phyloP scores from a whole-genome alignment of 2,888 invertebrate genomes.

The Eurytoma adleriae region DNA sequence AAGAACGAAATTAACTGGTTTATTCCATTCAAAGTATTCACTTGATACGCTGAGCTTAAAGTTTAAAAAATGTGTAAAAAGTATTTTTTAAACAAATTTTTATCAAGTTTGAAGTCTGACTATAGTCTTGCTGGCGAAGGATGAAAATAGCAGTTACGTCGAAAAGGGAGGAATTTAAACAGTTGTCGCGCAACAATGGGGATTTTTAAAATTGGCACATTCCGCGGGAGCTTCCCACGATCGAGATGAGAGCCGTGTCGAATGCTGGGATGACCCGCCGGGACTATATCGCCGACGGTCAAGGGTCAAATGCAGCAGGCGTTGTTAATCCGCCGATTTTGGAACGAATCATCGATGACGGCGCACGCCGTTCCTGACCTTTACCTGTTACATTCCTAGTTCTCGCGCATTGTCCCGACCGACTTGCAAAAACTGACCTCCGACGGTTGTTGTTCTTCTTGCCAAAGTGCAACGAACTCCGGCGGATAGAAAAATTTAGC shows the following conservation, averaged over 20 bases:
- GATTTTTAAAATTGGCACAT: background rate
- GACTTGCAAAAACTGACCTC: slow-evolving; percentile 6
- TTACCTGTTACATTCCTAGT: slow-evolving; percentile 31
- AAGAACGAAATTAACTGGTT: too few relatives aligned
- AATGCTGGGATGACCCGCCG: slow-evolving; percentile 29
- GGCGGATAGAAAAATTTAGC: too few relatives aligned
- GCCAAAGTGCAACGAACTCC: slow-evolving; percentile 13
- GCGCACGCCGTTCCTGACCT: background rate
- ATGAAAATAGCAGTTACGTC: too few relatives aligned
- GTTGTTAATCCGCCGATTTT: slow-evolving; percentile 61
- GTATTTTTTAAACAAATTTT: too few relatives aligned
- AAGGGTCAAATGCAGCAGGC: slow-evolving; percentile 58
- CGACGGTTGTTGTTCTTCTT: background rate
- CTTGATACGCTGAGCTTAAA: too few relatives aligned
- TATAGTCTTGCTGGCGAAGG: too few relatives aligned
- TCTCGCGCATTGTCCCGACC: slow-evolving; percentile 23
- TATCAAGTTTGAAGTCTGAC: too few relatives aligned
- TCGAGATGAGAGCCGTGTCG: slow-evolving; percentile 19
- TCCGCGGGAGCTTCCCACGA: slow-evolving; percentile 43
- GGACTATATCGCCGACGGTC: slow-evolving; percentile 1
- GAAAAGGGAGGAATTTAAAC: too few relatives aligned
- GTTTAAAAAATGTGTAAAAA: too few relatives aligned
- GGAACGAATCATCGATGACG: slow-evolving; percentile 64
- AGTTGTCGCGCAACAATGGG: too few relatives aligned
- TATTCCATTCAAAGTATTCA: too few relatives aligned